A percentile compares a stretch with the other conserved stretches of the same genome.
These are phyloP conservation scores for Furcula furcula DNA, from an alignment of 2,888 invertebrate genomes.

Conservation along the genomic window DNA sequence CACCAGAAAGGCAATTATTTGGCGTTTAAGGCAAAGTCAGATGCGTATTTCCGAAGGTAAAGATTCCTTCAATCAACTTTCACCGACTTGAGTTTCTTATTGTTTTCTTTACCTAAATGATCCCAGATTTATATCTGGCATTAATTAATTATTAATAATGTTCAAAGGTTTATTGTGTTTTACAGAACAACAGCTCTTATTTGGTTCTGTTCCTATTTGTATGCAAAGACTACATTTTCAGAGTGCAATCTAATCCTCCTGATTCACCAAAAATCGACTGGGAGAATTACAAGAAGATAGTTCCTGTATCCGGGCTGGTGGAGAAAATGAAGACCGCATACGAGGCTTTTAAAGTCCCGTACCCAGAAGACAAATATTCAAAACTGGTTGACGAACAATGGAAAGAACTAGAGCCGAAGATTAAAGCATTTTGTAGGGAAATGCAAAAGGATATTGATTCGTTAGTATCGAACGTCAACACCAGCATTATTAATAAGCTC, in stretches of 20 bases:
- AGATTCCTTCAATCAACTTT: too few species aligned
- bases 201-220: too few species aligned
- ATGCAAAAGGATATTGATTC: slow-evolving; percentile 44
- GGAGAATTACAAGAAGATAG: slow-evolving; percentile 53
- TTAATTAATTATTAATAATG: too few species aligned
- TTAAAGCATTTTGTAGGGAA: slow-evolving; percentile 46
- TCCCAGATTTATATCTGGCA: too few species aligned
- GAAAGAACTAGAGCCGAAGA: slow-evolving; percentile 45
- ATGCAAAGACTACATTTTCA: too few species aligned
- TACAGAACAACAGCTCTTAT: too few species aligned
- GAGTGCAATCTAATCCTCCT: slow-evolving; percentile 51
- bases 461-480: slow-evolving; percentile 30
- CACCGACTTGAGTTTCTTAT: too few species aligned
- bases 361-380: slow-evolving; percentile 51
- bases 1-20: slow-evolving; percentile 51
- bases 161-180: too few species aligned
- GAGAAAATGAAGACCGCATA: slow-evolving; percentile 56
- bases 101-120: too few species aligned
- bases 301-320: slow-evolving; percentile 54
- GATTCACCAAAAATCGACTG: slow-evolving; percentile 64
- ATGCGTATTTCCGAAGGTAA: slow-evolving; percentile 58
- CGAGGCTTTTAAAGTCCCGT: slow-evolving; percentile 48
- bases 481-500: not conserved
- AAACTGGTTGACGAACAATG: slow-evolving; percentile 59
- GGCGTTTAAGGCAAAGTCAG: slow-evolving; percentile 63